Conservation (phyloP, 2,113 vertebrate species). For the Nycticryphes semicollaris region DNA sequence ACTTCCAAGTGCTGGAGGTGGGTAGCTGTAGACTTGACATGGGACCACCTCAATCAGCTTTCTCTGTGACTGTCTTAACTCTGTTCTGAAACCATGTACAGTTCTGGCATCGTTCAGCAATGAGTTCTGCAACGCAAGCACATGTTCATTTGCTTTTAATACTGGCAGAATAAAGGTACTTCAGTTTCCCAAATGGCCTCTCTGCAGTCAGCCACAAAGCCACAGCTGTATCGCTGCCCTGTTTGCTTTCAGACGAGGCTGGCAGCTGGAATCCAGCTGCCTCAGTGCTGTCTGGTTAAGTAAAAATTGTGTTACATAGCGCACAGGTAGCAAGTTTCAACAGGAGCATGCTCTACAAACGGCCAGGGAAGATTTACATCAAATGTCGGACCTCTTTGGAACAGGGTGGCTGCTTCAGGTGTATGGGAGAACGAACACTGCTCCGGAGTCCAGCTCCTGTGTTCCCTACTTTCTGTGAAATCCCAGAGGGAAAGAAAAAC, state of each 20-base stretch:
- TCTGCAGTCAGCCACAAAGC: fast-evolving
- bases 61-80: not conserved
- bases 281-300: fast-evolving
- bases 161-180: not conserved
- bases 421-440: too few relatives aligned
- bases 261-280: not conserved
- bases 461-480: not conserved
- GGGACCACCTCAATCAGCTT: not conserved
- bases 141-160: not conserved
- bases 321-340: not conserved
- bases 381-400: not conserved
- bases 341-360: not conserved
- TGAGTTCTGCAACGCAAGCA: not conserved
- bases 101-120: not conserved
- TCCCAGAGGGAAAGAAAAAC: fast-evolving
- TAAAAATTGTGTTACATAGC: not conserved
- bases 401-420: not conserved
- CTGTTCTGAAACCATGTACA: too few relatives aligned
- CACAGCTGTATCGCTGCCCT: not conserved
- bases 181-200: not conserved
- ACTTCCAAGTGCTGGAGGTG: not conserved
- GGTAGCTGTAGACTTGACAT: not conserved
- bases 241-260: not conserved
- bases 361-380: not conserved
- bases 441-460: too few relatives aligned